These are phyloP conservation scores for Scylla paramamosain DNA, from an alignment of 1,140 invertebrate species.

Conservation along the genomic window DNA sequence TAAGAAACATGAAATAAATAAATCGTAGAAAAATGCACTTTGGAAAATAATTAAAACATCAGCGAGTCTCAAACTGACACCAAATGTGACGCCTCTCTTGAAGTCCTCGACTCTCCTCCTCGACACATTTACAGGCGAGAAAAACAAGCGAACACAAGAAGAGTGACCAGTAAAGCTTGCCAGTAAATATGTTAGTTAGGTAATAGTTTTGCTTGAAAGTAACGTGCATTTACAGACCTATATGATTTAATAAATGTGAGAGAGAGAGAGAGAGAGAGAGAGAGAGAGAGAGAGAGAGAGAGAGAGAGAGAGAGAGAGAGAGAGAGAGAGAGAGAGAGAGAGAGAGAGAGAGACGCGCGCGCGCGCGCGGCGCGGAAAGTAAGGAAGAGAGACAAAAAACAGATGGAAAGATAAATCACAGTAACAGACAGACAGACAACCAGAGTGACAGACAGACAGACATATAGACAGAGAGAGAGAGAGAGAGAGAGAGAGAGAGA, in stretches of 20 bases:
- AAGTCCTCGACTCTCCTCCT: background rate
- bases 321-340: constrained; percentile 8
- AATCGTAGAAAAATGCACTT: too few relatives aligned
- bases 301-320: background rate
- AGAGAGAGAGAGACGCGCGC: background rate
- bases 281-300: background rate
- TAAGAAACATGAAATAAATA: too few relatives aligned
- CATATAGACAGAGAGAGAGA: background rate
- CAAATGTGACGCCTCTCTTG: too few relatives aligned
- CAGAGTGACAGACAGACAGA: background rate
- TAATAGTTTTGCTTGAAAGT: too few relatives aligned
- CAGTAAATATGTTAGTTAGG: too few relatives aligned
- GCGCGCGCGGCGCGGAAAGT: background rate
- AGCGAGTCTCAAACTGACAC: too few relatives aligned
- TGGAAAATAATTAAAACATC: too few relatives aligned
- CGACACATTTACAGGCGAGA: background rate
- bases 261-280: constrained; percentile 26
- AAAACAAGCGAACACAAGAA: too few relatives aligned
- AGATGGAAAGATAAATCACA: background rate
- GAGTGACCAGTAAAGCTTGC: too few relatives aligned
- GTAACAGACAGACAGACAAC: background rate
- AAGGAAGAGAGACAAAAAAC: background rate
- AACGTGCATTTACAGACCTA: too few relatives aligned
- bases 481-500: constrained; percentile 32
- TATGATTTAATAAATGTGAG: too few relatives aligned